Percentiles rank a stretch among this genome's conserved stretches.
phyloP scores from a whole-genome alignment of 2,888 invertebrate species.

The Bruchidius siliquastri region DNA sequence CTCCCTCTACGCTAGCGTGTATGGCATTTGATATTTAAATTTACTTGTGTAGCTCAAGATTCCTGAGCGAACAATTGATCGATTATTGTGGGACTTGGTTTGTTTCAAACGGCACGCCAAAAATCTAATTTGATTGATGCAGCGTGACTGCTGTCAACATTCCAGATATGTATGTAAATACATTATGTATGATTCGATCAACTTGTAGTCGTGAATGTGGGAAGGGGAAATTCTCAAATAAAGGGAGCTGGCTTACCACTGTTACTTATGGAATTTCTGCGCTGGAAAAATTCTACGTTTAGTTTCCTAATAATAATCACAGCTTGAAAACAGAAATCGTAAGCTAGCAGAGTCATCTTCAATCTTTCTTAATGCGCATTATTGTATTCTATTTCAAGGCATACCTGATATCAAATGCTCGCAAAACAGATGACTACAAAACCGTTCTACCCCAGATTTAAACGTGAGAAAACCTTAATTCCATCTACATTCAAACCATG shows the following conservation, averaged over 20 bases:
- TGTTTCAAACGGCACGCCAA: neutral
- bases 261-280: no score
- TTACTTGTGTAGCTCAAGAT: neutral
- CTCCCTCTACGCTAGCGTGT: neutral
- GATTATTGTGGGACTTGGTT: neutral
- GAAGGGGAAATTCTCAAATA: neutral
- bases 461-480: neutral
- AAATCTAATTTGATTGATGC: neutral
- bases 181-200: neutral
- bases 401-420: no score
- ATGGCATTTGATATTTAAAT: neutral
- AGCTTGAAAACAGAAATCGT: no score
- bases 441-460: neutral
- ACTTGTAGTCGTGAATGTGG: neutral
- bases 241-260: no score
- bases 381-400: no score
- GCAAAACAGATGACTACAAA: neutral
- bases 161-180: neutral
- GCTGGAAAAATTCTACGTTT: no score
- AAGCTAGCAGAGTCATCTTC: no score
- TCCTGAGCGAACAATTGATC: neutral
- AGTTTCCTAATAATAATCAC: no score
- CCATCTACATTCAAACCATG: neutral
- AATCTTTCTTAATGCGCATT: no score
- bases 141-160: neutral